Percentiles rank a stretch among this genome's conserved stretches.
Evolutionary conservation across 2,113 vertebrate species (phyloP).

Genomic region (Athene noctua): DNA sequence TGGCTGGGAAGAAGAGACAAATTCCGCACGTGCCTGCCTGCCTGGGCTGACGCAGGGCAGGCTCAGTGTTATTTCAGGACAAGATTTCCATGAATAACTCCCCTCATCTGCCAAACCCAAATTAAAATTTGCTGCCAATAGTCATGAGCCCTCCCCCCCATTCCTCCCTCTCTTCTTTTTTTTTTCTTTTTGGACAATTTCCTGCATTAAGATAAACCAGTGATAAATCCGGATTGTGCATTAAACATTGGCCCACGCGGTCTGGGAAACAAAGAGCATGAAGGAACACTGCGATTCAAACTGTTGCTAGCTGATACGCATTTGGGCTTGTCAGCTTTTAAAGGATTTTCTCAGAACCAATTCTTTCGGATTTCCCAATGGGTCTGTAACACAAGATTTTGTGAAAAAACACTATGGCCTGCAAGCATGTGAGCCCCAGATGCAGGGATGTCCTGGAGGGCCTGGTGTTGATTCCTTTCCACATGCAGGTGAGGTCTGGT

Average conservation of each 20-base stretch:
- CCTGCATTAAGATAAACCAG: background rate
- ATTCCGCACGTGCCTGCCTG: background rate
- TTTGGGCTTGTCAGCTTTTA: background rate
- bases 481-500: background rate
- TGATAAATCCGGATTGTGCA: background rate
- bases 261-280: background rate
- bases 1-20: background rate
- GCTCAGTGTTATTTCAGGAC: background rate
- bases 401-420: background rate
- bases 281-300: background rate
- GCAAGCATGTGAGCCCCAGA: background rate
- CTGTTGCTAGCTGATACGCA: background rate
- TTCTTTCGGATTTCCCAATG: background rate
- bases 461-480: background rate
- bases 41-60: background rate
- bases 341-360: background rate
- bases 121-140: conserved; percentile 18
- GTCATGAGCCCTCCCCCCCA: background rate
- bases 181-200: background rate
- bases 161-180: background rate
- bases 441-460: background rate
- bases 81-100: conserved; percentile 1
- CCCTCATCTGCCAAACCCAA: background rate
- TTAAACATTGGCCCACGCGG: background rate
- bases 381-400: background rate